Evolutionary conservation across 2,888 invertebrate species (phyloP).

Genomic region (Anoncus sp.): DNA sequence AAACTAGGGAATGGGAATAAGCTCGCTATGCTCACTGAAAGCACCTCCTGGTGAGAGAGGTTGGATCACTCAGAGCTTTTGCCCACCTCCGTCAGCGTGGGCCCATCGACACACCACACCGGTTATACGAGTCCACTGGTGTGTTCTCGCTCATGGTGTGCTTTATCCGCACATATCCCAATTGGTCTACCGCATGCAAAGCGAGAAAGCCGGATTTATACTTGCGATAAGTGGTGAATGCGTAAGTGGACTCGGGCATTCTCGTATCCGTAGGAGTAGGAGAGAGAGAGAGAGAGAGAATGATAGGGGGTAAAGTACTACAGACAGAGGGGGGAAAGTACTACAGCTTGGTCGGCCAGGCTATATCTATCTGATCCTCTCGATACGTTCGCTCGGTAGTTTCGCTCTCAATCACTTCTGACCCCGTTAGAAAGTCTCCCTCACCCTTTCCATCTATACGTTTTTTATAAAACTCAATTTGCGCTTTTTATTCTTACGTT

Average conservation of each 20-base stretch:
- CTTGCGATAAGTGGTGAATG: constrained; percentile 66
- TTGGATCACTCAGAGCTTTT: constrained; percentile 45
- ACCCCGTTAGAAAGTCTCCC: constrained; percentile 38
- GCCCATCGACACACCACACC: constrained; percentile 20
- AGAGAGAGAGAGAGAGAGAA: constrained; percentile 9
- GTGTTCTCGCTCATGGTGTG: constrained; percentile 21
- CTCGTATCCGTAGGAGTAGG: constrained; percentile 19
- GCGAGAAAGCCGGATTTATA: constrained; percentile 65
- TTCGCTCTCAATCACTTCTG: constrained; percentile 47
- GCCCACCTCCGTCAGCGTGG: constrained; percentile 29
- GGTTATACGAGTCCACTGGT: constrained; percentile 24
- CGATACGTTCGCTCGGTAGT: constrained; percentile 51
- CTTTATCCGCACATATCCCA: constrained; percentile 47
- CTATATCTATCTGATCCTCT: constrained; percentile 48
- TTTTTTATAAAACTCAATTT: no score
- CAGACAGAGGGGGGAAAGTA: no score
- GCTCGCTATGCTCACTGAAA: constrained; percentile 31
- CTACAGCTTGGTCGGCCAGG: constrained; percentile 21
- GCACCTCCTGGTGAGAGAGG: constrained; percentile 15
- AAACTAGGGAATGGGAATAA: constrained; percentile 51
- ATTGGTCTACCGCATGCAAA: constrained; percentile 61
- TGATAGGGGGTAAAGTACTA: no score
- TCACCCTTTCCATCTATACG: constrained; percentile 12
- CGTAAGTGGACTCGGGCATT: constrained; percentile 58
- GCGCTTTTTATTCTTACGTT: neutral